Percentiles rank a stretch among this genome's conserved stretches.
Conservation (phyloP, 2,888 invertebrate genomes). For the Helobdella robusta region DNA sequence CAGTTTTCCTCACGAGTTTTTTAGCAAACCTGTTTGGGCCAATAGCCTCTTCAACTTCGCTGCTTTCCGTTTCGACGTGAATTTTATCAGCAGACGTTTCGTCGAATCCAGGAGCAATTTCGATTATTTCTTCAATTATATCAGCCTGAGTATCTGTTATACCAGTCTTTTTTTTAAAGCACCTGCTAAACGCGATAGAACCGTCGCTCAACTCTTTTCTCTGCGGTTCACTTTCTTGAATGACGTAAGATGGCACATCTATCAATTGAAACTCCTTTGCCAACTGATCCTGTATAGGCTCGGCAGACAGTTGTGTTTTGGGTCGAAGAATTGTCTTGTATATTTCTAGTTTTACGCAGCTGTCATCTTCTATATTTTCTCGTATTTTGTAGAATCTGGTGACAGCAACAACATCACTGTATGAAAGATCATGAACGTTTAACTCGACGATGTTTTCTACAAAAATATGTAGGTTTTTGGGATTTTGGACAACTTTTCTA, state of each 20-base stretch:
- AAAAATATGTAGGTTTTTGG: background rate
- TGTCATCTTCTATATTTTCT: background rate
- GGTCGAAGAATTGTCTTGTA: slow-evolving; percentile 12
- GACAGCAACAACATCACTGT: background rate
- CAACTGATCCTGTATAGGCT: background rate
- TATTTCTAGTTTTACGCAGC: background rate
- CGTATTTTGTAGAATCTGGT: background rate
- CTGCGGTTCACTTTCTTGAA: background rate
- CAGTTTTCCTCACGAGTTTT: slow-evolving; percentile 1
- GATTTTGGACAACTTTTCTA: background rate
- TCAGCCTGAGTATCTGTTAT: slow-evolving; percentile 1
- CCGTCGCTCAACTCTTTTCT: slow-evolving; percentile 7
- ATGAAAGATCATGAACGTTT: background rate
- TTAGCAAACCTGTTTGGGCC: too few species aligned
- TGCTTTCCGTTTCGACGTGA: slow-evolving; percentile 3
- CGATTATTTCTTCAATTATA: slow-evolving; percentile 14
- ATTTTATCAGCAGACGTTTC: background rate
- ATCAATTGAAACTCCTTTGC: slow-evolving; percentile 1
- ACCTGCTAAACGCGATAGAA: background rate
- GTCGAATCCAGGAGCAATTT: slow-evolving; percentile 8
- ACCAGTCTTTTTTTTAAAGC: slow-evolving; percentile 7
- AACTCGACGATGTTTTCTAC: background rate
- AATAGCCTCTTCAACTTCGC: background rate
- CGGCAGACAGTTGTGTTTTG: background rate
- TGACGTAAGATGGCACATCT: slow-evolving; percentile 9